Evolutionary conservation across 2,113 vertebrate genomes (phyloP).

Genomic region (Clarias magur): DNA sequence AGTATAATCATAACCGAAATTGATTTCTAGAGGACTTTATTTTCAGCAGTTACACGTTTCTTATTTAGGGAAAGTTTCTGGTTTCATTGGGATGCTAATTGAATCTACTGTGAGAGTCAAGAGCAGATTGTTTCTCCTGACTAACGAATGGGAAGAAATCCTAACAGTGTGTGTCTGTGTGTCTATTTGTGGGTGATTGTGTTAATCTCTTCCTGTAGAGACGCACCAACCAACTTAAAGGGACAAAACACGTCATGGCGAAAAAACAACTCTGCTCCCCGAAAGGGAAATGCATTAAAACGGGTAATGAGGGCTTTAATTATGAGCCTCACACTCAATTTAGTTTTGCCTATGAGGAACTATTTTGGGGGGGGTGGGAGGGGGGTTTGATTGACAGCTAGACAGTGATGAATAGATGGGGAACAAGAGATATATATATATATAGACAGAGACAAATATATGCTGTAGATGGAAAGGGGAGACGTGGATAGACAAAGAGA

Average conservation of each 20-base stretch:
- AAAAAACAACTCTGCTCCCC: not conserved
- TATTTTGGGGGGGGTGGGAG: not conserved
- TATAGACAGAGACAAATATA: too few species aligned
- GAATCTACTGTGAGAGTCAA: not conserved
- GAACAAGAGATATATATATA: too few species aligned
- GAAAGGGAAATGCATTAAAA: slow-evolving; percentile 20
- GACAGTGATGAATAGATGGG: not conserved
- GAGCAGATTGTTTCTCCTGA: not conserved
- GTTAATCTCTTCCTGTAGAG: not conserved
- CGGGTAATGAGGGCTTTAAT: slow-evolving; percentile 22
- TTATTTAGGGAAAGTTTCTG: slow-evolving; percentile 1
- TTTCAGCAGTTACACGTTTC: slow-evolving; percentile 1
- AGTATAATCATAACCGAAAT: not conserved
- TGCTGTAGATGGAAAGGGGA: too few species aligned
- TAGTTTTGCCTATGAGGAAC: slow-evolving; percentile 8
- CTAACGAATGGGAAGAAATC: not conserved
- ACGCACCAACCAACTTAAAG: not conserved
- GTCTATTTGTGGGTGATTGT: not conserved
- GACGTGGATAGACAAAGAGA: not conserved
- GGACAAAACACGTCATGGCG: not conserved
- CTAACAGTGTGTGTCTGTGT: not conserved
- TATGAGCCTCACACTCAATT: slow-evolving; percentile 15
- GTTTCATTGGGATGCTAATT: not conserved
- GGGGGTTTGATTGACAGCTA: not conserved
- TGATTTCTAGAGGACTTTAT: not conserved